Conservation (phyloP, 2,797 vertebrate species). For the Tamandua tetradactyla region DNA sequence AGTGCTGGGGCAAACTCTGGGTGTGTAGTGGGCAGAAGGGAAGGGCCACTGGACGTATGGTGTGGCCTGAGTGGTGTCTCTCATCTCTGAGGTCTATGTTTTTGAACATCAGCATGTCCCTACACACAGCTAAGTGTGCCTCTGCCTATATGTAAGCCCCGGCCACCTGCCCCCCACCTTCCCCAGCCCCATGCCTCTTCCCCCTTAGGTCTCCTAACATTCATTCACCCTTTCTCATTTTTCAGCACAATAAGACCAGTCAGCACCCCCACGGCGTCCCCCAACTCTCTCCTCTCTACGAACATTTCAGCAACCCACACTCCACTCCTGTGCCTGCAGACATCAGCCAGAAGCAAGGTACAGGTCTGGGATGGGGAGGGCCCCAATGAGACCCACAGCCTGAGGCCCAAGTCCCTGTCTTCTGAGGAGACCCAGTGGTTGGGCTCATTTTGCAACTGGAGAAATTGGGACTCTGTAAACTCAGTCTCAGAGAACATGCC, state of each 20-base stretch:
- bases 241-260: constrained; percentile 97
- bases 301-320: constrained; percentile 93
- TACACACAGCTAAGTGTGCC: not conserved
- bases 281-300: constrained; percentile 95
- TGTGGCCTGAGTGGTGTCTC: not conserved
- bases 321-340: constrained; percentile 94
- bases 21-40: not conserved
- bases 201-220: not conserved
- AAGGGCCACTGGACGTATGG: not conserved
- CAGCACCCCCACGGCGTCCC: constrained; percentile 96
- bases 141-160: not conserved
- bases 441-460: not conserved
- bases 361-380: not conserved
- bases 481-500: not conserved
- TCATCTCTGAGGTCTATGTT: not conserved
- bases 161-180: not conserved
- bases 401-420: not conserved
- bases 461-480: not conserved
- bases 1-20: not conserved
- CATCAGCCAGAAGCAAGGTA: constrained; percentile 98
- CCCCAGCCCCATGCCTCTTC: not conserved
- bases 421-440: not conserved
- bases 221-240: constrained; percentile 70
- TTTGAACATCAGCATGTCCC: not conserved
- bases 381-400: not conserved